These are phyloP conservation scores for Glaucidium brasilianum DNA, from an alignment of 2,113 vertebrate genomes.

Conservation along the genomic window DNA sequence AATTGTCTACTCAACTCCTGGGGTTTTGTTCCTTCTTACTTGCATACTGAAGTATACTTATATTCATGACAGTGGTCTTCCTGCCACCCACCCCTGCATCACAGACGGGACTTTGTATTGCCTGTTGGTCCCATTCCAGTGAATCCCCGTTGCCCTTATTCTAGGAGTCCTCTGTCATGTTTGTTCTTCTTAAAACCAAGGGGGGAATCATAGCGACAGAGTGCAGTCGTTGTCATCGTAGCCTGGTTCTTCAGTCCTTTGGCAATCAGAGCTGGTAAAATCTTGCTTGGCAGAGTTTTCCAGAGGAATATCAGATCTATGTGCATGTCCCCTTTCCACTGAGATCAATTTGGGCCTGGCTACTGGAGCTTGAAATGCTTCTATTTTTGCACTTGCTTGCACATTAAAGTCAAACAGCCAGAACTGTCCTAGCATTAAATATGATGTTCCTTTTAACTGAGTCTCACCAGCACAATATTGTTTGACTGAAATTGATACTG, in stretches of 20 bases:
- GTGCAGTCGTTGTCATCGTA: not conserved
- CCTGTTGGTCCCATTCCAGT: not conserved
- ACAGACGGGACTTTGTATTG: not conserved
- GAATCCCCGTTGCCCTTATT: not conserved
- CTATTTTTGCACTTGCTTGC: not conserved
- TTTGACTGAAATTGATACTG: not conserved
- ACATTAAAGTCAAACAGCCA: not conserved
- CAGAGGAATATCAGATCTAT: not conserved
- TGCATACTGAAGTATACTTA: not conserved
- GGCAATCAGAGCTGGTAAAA: not conserved
- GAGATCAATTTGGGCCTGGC: not conserved
- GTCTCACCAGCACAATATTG: not conserved
- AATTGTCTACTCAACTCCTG: not conserved
- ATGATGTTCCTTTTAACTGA: not conserved
- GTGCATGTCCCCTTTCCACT: not conserved
- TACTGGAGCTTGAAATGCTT: not conserved
- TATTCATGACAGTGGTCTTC: not conserved
- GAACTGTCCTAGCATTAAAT: not conserved
- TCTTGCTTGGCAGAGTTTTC: not conserved
- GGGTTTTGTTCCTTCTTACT: not conserved
- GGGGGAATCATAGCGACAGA: too few species aligned
- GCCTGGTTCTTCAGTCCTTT: not conserved
- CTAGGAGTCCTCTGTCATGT: not conserved
- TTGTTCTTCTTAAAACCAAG: not conserved
- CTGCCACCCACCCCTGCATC: rapidly evolving